Base-by-base conservation (phyloP, 2,113 vertebrate species). In the human region DNA sequence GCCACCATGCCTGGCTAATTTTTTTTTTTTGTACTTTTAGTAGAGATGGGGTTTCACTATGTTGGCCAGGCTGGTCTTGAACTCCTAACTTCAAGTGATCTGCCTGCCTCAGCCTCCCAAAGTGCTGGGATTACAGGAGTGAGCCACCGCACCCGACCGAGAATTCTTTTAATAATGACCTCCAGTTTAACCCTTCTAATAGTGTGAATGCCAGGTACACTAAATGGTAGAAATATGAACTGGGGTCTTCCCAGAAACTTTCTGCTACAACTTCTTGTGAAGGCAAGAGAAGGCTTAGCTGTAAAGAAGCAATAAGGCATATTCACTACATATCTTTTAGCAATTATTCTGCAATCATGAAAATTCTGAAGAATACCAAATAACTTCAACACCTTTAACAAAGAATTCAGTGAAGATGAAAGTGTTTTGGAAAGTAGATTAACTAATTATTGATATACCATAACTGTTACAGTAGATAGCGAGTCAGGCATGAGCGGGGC, bases 121-220 rank as follows among this genome's bases (percentile, higher is more conserved):
- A 64, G 12, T 64, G 61, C 61, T 64, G 27, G 27, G 61, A 64
- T 64, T 64, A 64, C 5, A 64, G 61, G 12, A 30, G 61, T 64
- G 27, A 64, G 2, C 61, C 61, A 30, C 27, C 0, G 5, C 27
- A 6, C 27, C 27, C 5, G 12, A 30, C 6, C 2, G 16, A 68
- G 25, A 80, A 80, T 32, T 45, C 22, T 35, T 61, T 93, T 64
- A 88, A 61, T 25, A 59, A 64, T 64, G 61, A 13, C 38, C 35
- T 32, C 23, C 23, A 86, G 4, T 50, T 35, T 40, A 43, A 20
- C 23, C 59, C 59, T 89, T 61, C 55, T 66, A 45, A 35, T 35
- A 59, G 32, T 30, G 25, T 55, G 55, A 38, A 55, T 9, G 17
- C 17, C 30, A 68, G 35, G 17, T 23, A 35, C 25, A 50, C 18